These are phyloP conservation scores for Corvus hawaiiensis DNA, from an alignment of 2,113 vertebrate species.

Conservation along the genomic window DNA sequence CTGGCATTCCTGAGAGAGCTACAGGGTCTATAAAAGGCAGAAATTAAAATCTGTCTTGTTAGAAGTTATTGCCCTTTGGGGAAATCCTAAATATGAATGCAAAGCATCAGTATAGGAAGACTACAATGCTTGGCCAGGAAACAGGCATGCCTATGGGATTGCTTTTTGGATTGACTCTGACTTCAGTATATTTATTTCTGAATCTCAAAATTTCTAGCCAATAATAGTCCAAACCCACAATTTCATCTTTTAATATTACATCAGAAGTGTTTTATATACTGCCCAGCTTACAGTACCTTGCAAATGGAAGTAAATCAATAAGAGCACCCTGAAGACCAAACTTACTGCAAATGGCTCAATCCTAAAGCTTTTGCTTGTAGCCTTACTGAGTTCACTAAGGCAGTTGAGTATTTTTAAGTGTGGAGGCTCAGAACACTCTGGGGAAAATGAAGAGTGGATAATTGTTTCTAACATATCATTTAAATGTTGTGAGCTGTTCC, in stretches of 20 bases:
- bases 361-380: not conserved
- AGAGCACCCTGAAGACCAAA: not conserved
- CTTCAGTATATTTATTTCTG: not conserved
- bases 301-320: not conserved
- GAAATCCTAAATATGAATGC: not conserved
- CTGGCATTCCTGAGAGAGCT: not conserved
- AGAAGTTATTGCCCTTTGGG: not conserved
- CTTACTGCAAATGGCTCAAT: not conserved
- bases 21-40: not conserved
- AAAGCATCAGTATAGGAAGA: not conserved
- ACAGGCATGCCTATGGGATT: not conserved
- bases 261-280: not conserved
- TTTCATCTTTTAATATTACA: slow-evolving; percentile 11
- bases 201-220: not conserved
- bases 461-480: not conserved
- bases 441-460: not conserved
- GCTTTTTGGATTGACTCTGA: slow-evolving; percentile 13
- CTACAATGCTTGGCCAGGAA: not conserved
- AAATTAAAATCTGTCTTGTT: slow-evolving; percentile 6
- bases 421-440: not conserved
- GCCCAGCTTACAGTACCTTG: not conserved
- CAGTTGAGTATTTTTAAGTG: not conserved
- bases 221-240: not conserved
- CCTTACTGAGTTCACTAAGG: not conserved
- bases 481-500: not conserved